phyloP scores from a whole-genome alignment of 2,797 vertebrate genomes.

The Cuculus canorus region DNA sequence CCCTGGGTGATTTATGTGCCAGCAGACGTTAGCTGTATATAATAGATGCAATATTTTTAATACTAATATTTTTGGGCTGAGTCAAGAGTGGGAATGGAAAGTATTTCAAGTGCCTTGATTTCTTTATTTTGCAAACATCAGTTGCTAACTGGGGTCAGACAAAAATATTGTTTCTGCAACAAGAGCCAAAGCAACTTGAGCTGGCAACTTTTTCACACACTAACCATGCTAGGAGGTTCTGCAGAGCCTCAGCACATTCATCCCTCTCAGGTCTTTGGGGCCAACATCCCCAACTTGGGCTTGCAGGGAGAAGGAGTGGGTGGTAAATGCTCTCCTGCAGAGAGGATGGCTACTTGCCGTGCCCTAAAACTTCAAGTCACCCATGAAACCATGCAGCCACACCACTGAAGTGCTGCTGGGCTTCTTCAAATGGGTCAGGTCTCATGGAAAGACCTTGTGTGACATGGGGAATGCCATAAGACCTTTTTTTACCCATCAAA shows the following conservation, averaged over 20 bases:
- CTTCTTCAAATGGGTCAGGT: neutral
- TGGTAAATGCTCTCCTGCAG: neutral
- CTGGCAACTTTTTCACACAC: slow-evolving; percentile 34
- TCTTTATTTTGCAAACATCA: slow-evolving; percentile 74
- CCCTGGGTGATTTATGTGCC: slow-evolving; percentile 46
- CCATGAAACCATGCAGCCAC: neutral
- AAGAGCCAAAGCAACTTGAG: slow-evolving; percentile 56
- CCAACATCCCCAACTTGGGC: accelerated
- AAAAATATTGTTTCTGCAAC: slow-evolving; percentile 70
- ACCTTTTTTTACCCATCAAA: accelerated
- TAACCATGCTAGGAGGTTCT: slow-evolving; percentile 25
- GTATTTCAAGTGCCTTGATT: slow-evolving; percentile 69
- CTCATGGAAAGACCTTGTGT: accelerated
- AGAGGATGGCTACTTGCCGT: neutral
- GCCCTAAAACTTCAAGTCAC: neutral
- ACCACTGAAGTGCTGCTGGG: neutral
- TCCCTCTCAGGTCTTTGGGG: slow-evolving; percentile 10
- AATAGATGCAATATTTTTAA: slow-evolving; percentile 68
- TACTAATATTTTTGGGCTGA: slow-evolving; percentile 68
- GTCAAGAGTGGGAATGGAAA: slow-evolving; percentile 65
- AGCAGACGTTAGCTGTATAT: slow-evolving; percentile 50
- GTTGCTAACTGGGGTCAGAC: slow-evolving; percentile 70
- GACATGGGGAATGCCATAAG: neutral
- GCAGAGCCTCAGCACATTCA: neutral
- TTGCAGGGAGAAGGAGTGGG: too few species aligned